These are phyloP conservation scores for Mactromeris polynyma DNA, from an alignment of 2,888 invertebrate genomes.

Conservation along the genomic window DNA sequence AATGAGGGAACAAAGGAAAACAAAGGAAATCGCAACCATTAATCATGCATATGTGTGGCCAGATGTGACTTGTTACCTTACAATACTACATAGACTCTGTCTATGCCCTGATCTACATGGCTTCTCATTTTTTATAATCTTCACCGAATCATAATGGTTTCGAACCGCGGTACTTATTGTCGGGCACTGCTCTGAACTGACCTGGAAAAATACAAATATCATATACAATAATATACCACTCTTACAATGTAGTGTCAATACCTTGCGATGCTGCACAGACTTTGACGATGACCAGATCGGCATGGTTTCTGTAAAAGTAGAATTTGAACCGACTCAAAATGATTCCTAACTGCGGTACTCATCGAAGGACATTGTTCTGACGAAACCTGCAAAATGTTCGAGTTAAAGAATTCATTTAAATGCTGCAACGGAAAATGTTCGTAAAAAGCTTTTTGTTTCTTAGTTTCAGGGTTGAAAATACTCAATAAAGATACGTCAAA, in stretches of 20 bases:
- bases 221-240: neutral
- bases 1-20: no score
- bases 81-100: slow-evolving; percentile 94
- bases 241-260: slow-evolving; percentile 38
- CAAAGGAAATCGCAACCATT: no score
- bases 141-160: slow-evolving; percentile 96
- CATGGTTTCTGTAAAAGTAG: slow-evolving; percentile 90
- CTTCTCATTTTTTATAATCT: slow-evolving; percentile 92
- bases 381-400: slow-evolving; percentile 89
- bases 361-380: slow-evolving; percentile 95
- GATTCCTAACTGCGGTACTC: slow-evolving; percentile 94
- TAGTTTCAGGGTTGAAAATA: no score
- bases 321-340: slow-evolving; percentile 95
- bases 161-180: slow-evolving; percentile 94
- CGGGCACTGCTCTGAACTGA: slow-evolving; percentile 95
- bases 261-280: slow-evolving; percentile 93
- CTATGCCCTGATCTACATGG: slow-evolving; percentile 91
- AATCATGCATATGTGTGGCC: no score
- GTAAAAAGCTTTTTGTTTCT: no score
- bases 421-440: no score
- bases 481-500: no score
- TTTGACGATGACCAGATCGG: slow-evolving; percentile 93
- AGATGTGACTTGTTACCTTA: slow-evolving; percentile 88
- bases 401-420: neutral
- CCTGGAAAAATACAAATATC: slow-evolving; percentile 87